These are phyloP conservation scores for Euschistus heros DNA, from an alignment of 1,140 invertebrate species.

Conservation along the genomic window DNA sequence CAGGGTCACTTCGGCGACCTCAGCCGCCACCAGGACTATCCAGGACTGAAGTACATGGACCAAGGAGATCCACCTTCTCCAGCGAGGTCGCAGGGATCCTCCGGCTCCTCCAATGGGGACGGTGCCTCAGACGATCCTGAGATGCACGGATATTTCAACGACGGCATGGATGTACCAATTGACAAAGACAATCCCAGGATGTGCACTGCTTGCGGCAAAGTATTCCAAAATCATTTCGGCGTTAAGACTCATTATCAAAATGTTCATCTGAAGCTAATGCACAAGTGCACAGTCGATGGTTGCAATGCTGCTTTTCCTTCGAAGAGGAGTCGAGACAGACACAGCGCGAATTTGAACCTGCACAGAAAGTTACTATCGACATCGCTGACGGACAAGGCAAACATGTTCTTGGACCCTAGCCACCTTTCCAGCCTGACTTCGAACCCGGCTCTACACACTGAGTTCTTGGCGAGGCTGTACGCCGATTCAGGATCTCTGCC, in stretches of 20 bases:
- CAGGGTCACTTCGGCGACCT: constrained; percentile 59
- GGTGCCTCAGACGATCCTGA: constrained; percentile 44
- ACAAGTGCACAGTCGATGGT: constrained; percentile 91
- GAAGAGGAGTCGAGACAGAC: constrained; percentile 81
- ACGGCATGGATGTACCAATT: constrained; percentile 70
- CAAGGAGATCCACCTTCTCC: constrained; percentile 39
- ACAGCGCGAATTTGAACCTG: constrained; percentile 84
- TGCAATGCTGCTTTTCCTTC: constrained; percentile 94
- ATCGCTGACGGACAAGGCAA: constrained; percentile 34
- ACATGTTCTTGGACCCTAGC: constrained; percentile 27
- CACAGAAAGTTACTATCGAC: constrained; percentile 80
- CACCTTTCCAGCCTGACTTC: constrained; percentile 35
- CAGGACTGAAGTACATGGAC: constrained; percentile 37
- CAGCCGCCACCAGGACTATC: constrained; percentile 36
- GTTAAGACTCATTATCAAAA: constrained; percentile 93
- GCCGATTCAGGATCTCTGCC: constrained; percentile 50
- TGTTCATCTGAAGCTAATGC: constrained; percentile 90
- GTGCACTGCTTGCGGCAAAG: constrained; percentile 84
- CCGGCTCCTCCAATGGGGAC: constrained; percentile 45
- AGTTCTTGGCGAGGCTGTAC: constrained; percentile 71
- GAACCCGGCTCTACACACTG: constrained; percentile 50
- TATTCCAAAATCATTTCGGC: constrained; percentile 91
- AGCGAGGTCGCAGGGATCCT: constrained; percentile 42
- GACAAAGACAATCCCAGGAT: constrained; percentile 70
- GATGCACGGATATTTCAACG: constrained; percentile 57